Evolutionary conservation across 2,888 invertebrate genomes (phyloP).

Genomic region (Troides oblongomaculatus): DNA sequence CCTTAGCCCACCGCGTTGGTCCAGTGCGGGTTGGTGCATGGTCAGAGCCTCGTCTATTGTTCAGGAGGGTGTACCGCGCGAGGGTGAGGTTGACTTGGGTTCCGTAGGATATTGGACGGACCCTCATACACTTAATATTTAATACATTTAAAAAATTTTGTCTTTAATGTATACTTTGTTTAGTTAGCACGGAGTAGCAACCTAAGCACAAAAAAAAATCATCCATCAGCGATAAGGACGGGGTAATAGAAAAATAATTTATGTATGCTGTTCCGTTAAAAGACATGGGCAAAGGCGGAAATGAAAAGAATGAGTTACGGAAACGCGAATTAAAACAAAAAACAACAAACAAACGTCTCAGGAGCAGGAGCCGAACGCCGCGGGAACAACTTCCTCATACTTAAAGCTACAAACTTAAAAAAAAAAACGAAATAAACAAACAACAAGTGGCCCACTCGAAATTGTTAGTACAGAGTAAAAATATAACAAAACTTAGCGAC

Average conservation of each 20-base stretch:
- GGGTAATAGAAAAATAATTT: conserved; percentile 14
- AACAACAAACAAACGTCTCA: conserved; percentile 19
- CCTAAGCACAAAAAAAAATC: conserved; percentile 2
- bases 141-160: no score
- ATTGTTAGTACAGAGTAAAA: conserved; percentile 34
- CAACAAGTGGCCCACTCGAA: conserved; percentile 29
- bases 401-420: conserved; percentile 17
- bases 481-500: conserved; percentile 31
- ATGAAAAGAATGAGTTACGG: conserved; percentile 23
- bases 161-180: neutral
- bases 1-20: no score
- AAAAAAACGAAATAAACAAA: neutral
- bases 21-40: no score
- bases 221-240: conserved; percentile 3
- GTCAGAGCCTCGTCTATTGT: no score
- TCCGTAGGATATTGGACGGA: no score
- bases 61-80: no score
- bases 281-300: conserved; percentile 16
- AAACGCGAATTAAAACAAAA: conserved; percentile 13
- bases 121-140: no score
- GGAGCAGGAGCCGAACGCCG: neutral
- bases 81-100: no score
- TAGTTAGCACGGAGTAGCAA: conserved; percentile 4
- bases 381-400: conserved; percentile 25
- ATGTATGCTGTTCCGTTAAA: conserved; percentile 12